Evolutionary conservation across 2,888 invertebrate species (phyloP).

Genomic region (Brenthis daphne): DNA sequence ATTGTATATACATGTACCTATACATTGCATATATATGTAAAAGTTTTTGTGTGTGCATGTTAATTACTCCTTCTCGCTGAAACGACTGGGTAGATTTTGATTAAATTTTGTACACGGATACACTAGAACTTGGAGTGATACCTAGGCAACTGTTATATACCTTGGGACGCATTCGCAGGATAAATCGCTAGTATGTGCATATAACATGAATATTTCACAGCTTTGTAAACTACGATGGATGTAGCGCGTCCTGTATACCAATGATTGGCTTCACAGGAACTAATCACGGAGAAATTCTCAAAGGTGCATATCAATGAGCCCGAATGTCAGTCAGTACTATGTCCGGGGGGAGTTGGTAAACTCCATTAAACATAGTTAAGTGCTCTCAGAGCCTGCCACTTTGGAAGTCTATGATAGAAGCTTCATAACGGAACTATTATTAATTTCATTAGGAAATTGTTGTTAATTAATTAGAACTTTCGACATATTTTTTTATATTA

Average conservation of each 20-base stretch:
- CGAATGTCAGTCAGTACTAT: conserved; percentile 18
- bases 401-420: conserved; percentile 23
- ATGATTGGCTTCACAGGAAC: conserved; percentile 1
- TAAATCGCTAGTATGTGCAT: too few relatives aligned
- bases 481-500: not conserved
- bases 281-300: conserved; percentile 13
- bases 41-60: too few relatives aligned
- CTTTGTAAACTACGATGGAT: too few relatives aligned
- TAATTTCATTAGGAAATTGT: conserved; percentile 26
- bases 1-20: too few relatives aligned
- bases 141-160: too few relatives aligned
- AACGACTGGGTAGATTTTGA: too few relatives aligned
- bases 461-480: conserved; percentile 20
- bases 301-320: conserved; percentile 28
- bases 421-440: conserved; percentile 19
- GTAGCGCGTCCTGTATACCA: not conserved
- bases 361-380: conserved; percentile 28
- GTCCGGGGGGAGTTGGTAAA: conserved; percentile 23
- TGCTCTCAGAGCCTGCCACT: conserved; percentile 27
- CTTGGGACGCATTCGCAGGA: too few relatives aligned
- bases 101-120: too few relatives aligned
- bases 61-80: too few relatives aligned
- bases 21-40: too few relatives aligned
- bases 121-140: too few relatives aligned
- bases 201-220: too few relatives aligned